phyloP scores from a whole-genome alignment of 2,888 invertebrate genomes.

The Catonia carolina region DNA sequence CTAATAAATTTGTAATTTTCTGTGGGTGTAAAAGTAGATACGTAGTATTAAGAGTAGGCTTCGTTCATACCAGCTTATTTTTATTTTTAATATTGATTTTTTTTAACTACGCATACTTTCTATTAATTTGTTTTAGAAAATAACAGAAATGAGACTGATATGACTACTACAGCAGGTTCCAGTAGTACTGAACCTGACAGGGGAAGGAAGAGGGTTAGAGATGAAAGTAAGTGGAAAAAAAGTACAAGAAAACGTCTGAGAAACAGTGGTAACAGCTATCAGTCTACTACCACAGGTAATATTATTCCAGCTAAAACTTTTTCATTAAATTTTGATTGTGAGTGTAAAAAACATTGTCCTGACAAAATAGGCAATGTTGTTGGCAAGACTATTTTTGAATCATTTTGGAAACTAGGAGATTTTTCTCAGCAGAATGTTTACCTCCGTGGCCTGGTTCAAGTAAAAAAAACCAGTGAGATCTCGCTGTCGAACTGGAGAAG shows the following conservation, averaged over 20 bases:
- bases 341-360: not conserved
- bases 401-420: not conserved
- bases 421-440: not conserved
- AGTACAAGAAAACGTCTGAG: not conserved
- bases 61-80: no score
- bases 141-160: no score
- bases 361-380: not conserved
- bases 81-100: no score
- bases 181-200: no score
- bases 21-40: no score
- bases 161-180: no score
- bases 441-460: no score
- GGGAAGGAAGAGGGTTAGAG: no score
- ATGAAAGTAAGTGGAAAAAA: not conserved
- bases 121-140: no score
- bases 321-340: constrained; percentile 1
- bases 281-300: not conserved
- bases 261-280: not conserved
- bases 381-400: not conserved
- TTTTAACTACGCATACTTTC: no score
- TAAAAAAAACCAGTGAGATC: constrained; percentile 5
- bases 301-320: constrained; percentile 1
- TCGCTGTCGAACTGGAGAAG: not conserved
- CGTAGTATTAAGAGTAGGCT: no score
- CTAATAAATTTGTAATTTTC: no score